Percentiles rank a stretch among this genome's conserved stretches.
Evolutionary conservation across 2,113 vertebrate genomes (phyloP).

Genomic region (Microtus pennsylvanicus): DNA sequence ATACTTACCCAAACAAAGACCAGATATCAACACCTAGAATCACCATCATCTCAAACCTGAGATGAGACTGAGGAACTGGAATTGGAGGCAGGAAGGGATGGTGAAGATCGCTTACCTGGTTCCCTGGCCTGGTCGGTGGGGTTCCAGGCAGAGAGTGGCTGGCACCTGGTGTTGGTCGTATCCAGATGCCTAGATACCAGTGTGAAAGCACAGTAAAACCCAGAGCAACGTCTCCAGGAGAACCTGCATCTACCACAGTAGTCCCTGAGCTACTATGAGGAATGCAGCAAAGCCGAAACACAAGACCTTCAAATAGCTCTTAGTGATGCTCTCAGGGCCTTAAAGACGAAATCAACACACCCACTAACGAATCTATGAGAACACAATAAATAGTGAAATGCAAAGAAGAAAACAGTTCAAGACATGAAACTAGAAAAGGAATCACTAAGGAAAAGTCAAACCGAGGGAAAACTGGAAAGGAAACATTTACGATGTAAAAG

Average conservation of each 20-base stretch:
- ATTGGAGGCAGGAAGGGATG: too few relatives aligned
- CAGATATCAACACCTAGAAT: neutral
- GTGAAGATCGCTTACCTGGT: too few relatives aligned
- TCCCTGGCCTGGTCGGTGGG: too few relatives aligned
- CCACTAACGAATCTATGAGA: neutral
- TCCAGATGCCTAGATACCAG: neutral
- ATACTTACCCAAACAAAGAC: neutral
- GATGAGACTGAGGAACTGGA: too few relatives aligned
- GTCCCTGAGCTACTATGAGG: neutral
- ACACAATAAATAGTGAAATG: neutral
- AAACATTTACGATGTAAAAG: neutral
- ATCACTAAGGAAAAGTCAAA: neutral
- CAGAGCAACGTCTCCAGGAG: neutral
- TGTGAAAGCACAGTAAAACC: neutral
- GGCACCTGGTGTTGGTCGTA: too few relatives aligned
- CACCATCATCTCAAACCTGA: neutral
- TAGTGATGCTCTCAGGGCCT: neutral
- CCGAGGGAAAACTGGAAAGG: neutral
- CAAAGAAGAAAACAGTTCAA: neutral
- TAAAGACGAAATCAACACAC: neutral
- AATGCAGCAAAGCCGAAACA: neutral
- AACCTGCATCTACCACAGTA: neutral
- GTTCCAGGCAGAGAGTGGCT: too few relatives aligned
- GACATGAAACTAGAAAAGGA: neutral
- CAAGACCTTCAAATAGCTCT: neutral